phyloP scores from a whole-genome alignment of 1,140 invertebrate species.

The Rhizoglyphus robini region DNA sequence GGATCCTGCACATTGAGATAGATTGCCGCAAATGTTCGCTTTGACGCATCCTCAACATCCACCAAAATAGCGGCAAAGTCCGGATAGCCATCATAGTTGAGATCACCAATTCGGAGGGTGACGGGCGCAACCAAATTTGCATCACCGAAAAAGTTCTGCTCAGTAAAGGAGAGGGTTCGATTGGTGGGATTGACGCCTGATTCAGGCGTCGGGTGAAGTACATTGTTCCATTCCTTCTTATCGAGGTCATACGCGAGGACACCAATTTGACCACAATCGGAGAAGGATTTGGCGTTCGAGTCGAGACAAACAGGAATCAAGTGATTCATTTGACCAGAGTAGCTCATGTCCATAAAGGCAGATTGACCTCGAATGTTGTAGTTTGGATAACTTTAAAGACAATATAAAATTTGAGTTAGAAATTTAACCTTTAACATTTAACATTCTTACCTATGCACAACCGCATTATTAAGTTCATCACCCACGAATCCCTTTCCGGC shows the following conservation, averaged over 20 bases:
- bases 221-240: background rate
- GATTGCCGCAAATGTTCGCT: constrained; percentile 8
- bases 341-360: constrained; percentile 59
- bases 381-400: background rate
- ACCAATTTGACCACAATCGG: constrained; percentile 33
- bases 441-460: no score
- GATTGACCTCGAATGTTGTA: constrained; percentile 51
- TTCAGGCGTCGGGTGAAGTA: background rate
- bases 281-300: constrained; percentile 30
- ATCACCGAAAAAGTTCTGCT: background rate
- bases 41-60: background rate
- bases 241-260: background rate
- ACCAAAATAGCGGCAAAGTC: constrained; percentile 51
- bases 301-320: constrained; percentile 66
- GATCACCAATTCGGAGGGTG: constrained; percentile 72
- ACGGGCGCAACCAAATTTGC: constrained; percentile 34
- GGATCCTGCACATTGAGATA: constrained; percentile 12
- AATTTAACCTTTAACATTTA: background rate
- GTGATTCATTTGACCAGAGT: constrained; percentile 60
- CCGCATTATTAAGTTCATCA: no score
- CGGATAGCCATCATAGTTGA: constrained; percentile 88
- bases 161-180: background rate
- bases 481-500: background rate
- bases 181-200: background rate
- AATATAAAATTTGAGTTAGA: background rate